Evolutionary conservation across 2,113 vertebrate species (phyloP).

Genomic region (Malurus melanocephalus): DNA sequence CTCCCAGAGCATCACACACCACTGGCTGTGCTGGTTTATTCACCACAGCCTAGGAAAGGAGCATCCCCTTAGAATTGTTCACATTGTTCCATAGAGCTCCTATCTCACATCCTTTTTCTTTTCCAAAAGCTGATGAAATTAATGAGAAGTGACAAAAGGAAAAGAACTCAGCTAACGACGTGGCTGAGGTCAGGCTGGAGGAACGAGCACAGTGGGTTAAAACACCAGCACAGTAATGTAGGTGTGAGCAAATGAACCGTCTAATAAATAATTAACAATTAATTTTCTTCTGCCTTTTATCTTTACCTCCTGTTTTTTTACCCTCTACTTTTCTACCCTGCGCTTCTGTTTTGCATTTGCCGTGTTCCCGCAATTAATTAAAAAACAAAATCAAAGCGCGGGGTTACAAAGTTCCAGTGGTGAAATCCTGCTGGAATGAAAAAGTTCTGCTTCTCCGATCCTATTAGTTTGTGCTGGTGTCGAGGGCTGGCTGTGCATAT

Average conservation of each 20-base stretch:
- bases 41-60: neutral
- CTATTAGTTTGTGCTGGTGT: neutral
- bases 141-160: slow-evolving; percentile 60
- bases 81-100: neutral
- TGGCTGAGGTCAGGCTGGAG: slow-evolving; percentile 50
- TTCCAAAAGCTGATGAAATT: slow-evolving; percentile 13
- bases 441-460: slow-evolving; percentile 43
- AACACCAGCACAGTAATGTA: slow-evolving; percentile 48
- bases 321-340: neutral
- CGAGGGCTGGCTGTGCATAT: slow-evolving; percentile 58
- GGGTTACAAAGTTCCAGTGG: slow-evolving; percentile 51
- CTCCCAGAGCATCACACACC: neutral
- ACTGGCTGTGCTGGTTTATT: neutral
- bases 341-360: slow-evolving; percentile 60
- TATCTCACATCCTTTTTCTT: neutral
- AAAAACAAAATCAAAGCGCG: slow-evolving; percentile 63
- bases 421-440: slow-evolving; percentile 46
- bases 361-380: slow-evolving; percentile 62
- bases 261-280: slow-evolving; percentile 74
- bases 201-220: slow-evolving; percentile 51
- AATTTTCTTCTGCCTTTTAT: slow-evolving; percentile 66
- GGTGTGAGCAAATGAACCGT: slow-evolving; percentile 68
- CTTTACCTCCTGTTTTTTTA: slow-evolving; percentile 29
- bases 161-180: slow-evolving; percentile 3
- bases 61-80: neutral